Percentiles rank a stretch among this genome's conserved stretches.
Evolutionary conservation across 2,888 invertebrate genomes (phyloP).

Genomic region (Desoria tigrina): DNA sequence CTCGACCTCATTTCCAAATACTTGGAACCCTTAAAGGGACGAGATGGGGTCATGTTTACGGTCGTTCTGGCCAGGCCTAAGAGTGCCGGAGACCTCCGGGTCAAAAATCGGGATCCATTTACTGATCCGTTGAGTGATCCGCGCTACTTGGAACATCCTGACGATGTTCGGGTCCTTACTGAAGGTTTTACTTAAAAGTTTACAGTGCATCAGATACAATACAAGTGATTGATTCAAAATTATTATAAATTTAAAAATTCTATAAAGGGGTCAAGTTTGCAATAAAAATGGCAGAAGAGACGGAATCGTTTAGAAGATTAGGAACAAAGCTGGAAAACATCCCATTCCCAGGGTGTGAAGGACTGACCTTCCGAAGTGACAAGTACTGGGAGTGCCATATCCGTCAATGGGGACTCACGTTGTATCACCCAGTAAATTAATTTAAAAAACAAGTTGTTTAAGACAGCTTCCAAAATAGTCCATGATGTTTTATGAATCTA

Average conservation of each 20-base stretch:
- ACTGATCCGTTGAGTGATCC: constrained; percentile 44
- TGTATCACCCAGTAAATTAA: constrained; percentile 30
- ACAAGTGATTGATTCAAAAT: no score
- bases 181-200: constrained; percentile 45
- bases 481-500: no score
- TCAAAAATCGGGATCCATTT: constrained; percentile 39
- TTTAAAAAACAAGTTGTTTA: no score
- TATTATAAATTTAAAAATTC: no score
- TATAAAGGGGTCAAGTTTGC: constrained; percentile 18
- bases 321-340: background rate
- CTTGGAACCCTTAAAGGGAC: constrained; percentile 18
- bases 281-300: constrained; percentile 19
- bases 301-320: constrained; percentile 20
- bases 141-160: constrained; percentile 42
- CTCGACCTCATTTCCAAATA: background rate
- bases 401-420: constrained; percentile 11
- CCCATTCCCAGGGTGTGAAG: constrained; percentile 23
- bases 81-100: constrained; percentile 38
- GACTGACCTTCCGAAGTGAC: constrained; percentile 15
- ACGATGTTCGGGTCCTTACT: constrained; percentile 42
- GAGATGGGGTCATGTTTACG: constrained; percentile 30
- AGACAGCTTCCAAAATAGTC: background rate
- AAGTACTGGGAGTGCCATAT: constrained; percentile 30
- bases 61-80: constrained; percentile 36
- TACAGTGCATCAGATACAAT: no score